Percentiles rank a stretch among this genome's conserved stretches.
Evolutionary conservation across 2,888 invertebrate species (phyloP).

Genomic region (Hydriomena furcata): DNA sequence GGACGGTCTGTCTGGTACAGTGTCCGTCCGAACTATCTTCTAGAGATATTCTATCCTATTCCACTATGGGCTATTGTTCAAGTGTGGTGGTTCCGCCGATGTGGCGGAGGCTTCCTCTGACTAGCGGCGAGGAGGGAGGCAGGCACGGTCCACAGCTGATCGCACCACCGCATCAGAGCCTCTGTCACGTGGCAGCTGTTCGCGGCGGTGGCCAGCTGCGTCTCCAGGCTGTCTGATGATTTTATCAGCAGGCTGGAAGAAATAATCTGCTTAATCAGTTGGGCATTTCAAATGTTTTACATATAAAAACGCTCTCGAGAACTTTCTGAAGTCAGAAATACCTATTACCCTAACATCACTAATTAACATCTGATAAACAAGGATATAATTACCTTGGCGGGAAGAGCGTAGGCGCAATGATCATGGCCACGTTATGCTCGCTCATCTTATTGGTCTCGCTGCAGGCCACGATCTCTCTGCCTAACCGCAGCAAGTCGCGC

Average conservation of each 20-base stretch:
- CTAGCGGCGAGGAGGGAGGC: constrained; percentile 85
- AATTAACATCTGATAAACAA: no score
- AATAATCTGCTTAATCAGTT: neutral
- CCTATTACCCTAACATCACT: no score
- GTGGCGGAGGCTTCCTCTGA: constrained; percentile 71
- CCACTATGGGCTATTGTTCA: constrained; percentile 39
- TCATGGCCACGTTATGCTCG: constrained; percentile 96
- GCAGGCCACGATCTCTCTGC: constrained; percentile 88
- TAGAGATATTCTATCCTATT: constrained; percentile 16
- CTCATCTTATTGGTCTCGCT: constrained; percentile 93
- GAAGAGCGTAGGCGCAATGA: constrained; percentile 96
- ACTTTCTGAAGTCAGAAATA: no score
- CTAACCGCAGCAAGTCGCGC: constrained; percentile 90
- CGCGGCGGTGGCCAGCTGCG: constrained; percentile 93
- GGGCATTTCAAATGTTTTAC: no score
- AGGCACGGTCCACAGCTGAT: constrained; percentile 92
- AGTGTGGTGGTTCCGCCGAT: constrained; percentile 62
- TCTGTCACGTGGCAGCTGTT: constrained; percentile 94
- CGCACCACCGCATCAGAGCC: constrained; percentile 90
- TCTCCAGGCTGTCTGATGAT: constrained; percentile 85
- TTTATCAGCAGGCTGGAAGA: constrained; percentile 83
- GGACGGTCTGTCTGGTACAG: no score
- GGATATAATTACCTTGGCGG: constrained; percentile 84
- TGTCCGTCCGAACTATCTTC: no score
- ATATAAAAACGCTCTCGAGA: no score